Conservation (phyloP, 2,888 invertebrate genomes). For the Cataglyphis albicans region DNA sequence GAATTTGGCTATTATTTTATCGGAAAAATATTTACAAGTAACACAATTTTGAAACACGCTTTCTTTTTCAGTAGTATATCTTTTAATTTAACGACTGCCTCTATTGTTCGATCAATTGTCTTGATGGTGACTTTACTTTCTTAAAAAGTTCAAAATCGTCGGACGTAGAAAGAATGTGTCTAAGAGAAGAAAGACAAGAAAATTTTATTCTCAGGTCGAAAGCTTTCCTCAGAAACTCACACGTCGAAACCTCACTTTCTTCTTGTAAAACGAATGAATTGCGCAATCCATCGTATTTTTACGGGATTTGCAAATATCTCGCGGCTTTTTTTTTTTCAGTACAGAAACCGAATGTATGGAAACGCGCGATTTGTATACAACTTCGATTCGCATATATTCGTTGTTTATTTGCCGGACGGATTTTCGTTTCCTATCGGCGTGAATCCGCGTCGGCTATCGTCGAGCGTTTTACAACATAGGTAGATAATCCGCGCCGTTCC, state of each 20-base stretch:
- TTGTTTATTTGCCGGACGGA: constrained; percentile 41
- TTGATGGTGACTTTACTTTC: constrained; percentile 49
- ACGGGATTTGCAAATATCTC: constrained; percentile 39
- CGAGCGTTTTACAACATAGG: constrained; percentile 14
- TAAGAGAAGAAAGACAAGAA: constrained; percentile 33
- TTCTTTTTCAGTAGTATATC: constrained; percentile 9
- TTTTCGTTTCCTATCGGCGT: constrained; percentile 35
- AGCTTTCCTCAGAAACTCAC: not conserved
- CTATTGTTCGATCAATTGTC: constrained; percentile 26
- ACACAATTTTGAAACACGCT: constrained; percentile 50
- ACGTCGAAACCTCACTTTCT: not conserved
- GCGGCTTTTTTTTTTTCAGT: constrained; percentile 4
- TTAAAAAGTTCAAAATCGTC: constrained; percentile 24
- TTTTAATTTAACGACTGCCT: constrained; percentile 38
- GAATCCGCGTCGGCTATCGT: constrained; percentile 23
- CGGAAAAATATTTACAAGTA: constrained; percentile 19
- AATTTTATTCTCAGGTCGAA: constrained; percentile 63
- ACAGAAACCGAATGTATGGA: not conserved
- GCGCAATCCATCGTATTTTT: constrained; percentile 17
- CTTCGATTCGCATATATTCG: constrained; percentile 22
- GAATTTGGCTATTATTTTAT: not conserved
- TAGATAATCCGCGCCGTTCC: constrained; percentile 30
- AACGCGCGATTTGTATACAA: constrained; percentile 36
- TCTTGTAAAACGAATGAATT: not conserved
- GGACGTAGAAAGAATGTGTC: constrained; percentile 39